Evolutionary conservation across 2,797 vertebrate genomes (phyloP).

Genomic region (Oophaga sylvatica): DNA sequence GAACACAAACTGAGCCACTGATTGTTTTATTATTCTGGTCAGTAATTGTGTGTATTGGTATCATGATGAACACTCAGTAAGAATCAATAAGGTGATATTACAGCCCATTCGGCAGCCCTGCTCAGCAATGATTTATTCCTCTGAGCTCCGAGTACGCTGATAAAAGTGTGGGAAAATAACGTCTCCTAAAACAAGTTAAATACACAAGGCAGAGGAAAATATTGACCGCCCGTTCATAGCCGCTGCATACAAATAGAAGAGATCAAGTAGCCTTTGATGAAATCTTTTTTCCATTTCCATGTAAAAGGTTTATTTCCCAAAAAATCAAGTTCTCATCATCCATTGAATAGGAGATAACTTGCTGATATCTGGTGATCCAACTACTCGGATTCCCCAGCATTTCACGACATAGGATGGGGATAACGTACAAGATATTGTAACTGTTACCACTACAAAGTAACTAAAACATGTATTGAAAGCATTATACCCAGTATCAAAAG

Average conservation of each 20-base stretch:
- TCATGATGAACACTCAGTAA: constrained; percentile 32
- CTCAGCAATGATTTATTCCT: constrained; percentile 39
- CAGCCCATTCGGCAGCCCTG: constrained; percentile 14
- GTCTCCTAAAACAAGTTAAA: constrained; percentile 41
- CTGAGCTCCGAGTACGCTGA: constrained; percentile 5
- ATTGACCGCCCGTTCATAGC: constrained; percentile 18
- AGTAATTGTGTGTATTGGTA: constrained; percentile 1
- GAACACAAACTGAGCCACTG: not conserved
- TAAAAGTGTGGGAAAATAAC: constrained; percentile 38
- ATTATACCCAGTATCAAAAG: too few relatives aligned
- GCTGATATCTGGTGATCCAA: too few relatives aligned
- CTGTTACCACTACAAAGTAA: too few relatives aligned
- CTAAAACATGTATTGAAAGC: too few relatives aligned
- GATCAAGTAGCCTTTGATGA: not conserved
- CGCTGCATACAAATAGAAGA: constrained; percentile 26
- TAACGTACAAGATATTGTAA: too few relatives aligned
- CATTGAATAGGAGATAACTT: too few relatives aligned
- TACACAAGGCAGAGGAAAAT: constrained; percentile 36
- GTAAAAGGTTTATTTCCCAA: too few relatives aligned
- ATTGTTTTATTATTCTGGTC: constrained; percentile 33
- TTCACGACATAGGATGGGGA: too few relatives aligned
- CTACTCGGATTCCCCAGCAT: too few relatives aligned
- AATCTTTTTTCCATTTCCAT: not conserved
- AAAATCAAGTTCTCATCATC: too few relatives aligned
- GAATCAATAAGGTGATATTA: constrained; percentile 40